Evolutionary conservation across 2,888 invertebrate species (phyloP), one percentile per base, ranked within the genome.

Genomic region (Carpatolechia fugitivella): DNA sequence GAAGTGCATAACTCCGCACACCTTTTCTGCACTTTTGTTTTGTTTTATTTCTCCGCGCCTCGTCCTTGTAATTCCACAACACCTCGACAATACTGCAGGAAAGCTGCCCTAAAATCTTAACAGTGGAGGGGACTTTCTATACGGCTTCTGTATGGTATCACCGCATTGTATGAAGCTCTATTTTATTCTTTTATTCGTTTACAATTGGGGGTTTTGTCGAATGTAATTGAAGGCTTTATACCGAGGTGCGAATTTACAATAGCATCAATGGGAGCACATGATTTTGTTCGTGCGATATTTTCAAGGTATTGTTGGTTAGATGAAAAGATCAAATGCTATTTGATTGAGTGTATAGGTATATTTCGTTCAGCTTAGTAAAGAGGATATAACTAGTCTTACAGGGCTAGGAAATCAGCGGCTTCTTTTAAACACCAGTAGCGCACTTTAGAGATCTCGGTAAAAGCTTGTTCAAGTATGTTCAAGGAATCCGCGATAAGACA

Each of bases 181-280:
- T 84, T 83, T 85, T 82, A 81, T 82, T 82, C 76, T 84, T 83
- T 85, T 82, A 81, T 82, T 82, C 76, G 75, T 73, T 79, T 66
- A 80, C 82, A 85, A 85, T 85, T 80, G 79, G 80, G 58, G 76
- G 78, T 85, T 80, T 87, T 85, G 80, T 84, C 70, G 83, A 74
- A 70, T 76, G 81, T 85, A 86, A 87, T n/a, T 88, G 87, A 87
- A 84, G 71, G 83, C 82, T 84, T 88, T 86, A 83, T 87, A 73
- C 74, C 65, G 74, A 88, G 88, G 89, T 87, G 89, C 78, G 85
- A 88, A 81, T 77, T 68, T 72, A 73, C 74, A 78, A 50, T 36
- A 67, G 73, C 75, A 70, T 79, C 72, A 78, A 78, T 74, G 63
- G 63, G 63, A 69, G 67, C 70, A 73, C 74, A 72, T 69, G 72